Evolutionary conservation across 2,797 vertebrate genomes (phyloP).

Genomic region (Clarias laeviceps): DNA sequence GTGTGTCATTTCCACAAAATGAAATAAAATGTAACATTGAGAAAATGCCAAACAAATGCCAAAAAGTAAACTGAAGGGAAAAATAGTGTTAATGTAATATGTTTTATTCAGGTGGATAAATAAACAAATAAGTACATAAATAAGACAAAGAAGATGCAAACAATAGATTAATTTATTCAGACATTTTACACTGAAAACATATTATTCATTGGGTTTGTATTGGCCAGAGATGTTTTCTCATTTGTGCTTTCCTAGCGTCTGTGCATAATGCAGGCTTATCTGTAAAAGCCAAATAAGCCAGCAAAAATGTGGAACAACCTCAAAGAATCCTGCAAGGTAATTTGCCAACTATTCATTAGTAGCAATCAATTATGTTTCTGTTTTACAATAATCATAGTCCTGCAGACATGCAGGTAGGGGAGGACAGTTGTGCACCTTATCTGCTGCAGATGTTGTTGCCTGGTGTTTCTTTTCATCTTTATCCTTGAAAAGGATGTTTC

Average conservation of each 20-base stretch:
- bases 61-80: neutral
- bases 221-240: neutral
- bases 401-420: neutral
- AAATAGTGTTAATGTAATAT: neutral
- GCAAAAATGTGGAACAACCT: neutral
- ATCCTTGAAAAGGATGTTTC: neutral
- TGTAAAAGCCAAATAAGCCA: neutral
- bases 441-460: neutral
- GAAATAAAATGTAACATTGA: neutral
- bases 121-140: neutral
- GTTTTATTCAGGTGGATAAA: neutral
- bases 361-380: slow-evolving; percentile 8
- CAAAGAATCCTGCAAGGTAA: neutral
- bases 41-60: no score
- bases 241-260: neutral
- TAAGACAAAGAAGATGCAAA: neutral
- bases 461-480: neutral
- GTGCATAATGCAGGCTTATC: neutral
- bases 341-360: slow-evolving; percentile 13
- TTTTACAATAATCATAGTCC: slow-evolving; percentile 10
- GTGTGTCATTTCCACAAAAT: neutral
- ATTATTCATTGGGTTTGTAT: neutral
- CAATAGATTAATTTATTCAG: neutral
- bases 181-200: neutral
- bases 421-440: slow-evolving; percentile 1